phyloP scores from a whole-genome alignment of 2,888 invertebrate genomes.

The Branchipolynoe longqiensis region DNA sequence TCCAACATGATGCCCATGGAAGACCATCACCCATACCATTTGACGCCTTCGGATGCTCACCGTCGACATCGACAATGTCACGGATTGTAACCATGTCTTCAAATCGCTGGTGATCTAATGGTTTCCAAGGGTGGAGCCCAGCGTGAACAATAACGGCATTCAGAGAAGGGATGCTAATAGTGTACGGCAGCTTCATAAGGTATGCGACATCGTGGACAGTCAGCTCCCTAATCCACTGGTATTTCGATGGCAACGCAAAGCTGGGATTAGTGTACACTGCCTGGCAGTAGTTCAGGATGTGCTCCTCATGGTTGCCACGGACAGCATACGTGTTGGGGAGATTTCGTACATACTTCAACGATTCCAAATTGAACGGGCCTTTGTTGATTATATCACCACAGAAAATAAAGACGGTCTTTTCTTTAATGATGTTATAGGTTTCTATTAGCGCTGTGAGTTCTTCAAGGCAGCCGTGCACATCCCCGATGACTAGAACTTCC shows the following conservation, averaged over 20 bases:
- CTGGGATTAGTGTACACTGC: not conserved
- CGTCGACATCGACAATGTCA: conserved; percentile 73
- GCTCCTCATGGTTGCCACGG: conserved; percentile 66
- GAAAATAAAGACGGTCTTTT: conserved; percentile 73
- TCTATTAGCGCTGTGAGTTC: conserved; percentile 76
- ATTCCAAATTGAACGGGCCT: conserved; percentile 78
- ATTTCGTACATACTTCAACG: conserved; percentile 71
- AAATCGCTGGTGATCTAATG: conserved; percentile 72
- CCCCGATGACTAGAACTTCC: conserved; percentile 79
- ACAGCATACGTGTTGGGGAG: conserved; percentile 55
- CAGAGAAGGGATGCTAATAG: conserved; percentile 77
- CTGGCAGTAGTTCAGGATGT: conserved; percentile 59
- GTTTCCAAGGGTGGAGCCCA: conserved; percentile 76
- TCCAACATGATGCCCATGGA: conserved; percentile 79
- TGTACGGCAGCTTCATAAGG: conserved; percentile 78
- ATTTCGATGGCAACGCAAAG: conserved; percentile 66
- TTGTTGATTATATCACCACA: conserved; percentile 81
- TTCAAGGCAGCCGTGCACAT: conserved; percentile 81
- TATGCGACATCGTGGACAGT: conserved; percentile 74
- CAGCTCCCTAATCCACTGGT: conserved; percentile 76
- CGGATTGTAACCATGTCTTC: conserved; percentile 78
- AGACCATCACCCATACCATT: conserved; percentile 71
- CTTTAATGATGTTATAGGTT: conserved; percentile 65
- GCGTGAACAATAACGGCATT: conserved; percentile 79
- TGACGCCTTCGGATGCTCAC: conserved; percentile 66